Evolutionary conservation across 2,797 vertebrate genomes (phyloP).

Genomic region (Periophthalmus magnuspinnatus): DNA sequence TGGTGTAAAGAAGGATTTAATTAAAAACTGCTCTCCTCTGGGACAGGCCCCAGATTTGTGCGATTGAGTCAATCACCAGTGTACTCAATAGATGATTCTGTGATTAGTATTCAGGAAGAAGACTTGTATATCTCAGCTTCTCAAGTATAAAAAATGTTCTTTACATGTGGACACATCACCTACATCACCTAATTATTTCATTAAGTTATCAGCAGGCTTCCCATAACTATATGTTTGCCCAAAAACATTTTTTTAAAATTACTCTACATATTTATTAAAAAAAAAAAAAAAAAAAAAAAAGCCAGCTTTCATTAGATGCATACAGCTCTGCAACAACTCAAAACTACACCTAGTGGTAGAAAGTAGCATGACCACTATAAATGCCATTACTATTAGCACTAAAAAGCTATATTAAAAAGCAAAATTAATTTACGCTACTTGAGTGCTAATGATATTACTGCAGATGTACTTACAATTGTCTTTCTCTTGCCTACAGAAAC

Average conservation of each 20-base stretch:
- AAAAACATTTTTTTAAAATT: no score
- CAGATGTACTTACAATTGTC: background rate
- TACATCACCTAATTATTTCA: background rate
- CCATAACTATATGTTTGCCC: no score
- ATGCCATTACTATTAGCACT: background rate
- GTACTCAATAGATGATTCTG: conserved; percentile 51
- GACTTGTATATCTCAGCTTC: conserved; percentile 9
- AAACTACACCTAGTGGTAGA: background rate
- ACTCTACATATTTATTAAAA: no score
- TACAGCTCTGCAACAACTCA: background rate
- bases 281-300: no score
- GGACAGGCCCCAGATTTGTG: conserved; percentile 65
- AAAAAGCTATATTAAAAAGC: no score
- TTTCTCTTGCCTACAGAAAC: background rate
- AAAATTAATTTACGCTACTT: no score
- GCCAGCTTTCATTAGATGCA: no score
- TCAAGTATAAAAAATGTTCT: conserved; percentile 11
- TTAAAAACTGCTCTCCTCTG: conserved; percentile 60
- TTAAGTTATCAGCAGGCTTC: background rate
- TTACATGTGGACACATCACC: background rate
- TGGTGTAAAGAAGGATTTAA: conserved; percentile 61
- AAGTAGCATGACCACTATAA: background rate
- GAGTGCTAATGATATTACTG: background rate
- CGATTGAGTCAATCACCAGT: conserved; percentile 56
- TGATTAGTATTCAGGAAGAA: conserved; percentile 44